These are phyloP conservation scores for Apis florea DNA, from an alignment of 1,140 invertebrate species.

Conservation along the genomic window DNA sequence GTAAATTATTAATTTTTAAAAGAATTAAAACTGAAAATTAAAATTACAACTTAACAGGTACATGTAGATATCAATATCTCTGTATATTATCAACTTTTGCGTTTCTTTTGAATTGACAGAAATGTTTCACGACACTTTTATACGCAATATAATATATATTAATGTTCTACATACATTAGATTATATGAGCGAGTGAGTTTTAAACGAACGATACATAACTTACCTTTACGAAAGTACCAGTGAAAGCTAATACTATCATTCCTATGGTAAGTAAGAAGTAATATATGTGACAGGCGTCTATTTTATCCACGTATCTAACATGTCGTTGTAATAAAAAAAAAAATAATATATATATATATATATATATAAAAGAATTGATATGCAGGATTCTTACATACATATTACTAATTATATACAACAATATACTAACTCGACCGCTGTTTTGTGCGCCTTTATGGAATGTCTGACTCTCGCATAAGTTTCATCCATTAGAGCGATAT, in stretches of 20 bases:
- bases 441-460: slow-evolving; percentile 8
- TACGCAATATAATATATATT: too few species aligned
- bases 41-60: too few species aligned
- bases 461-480: neutral
- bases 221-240: neutral
- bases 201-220: too few species aligned
- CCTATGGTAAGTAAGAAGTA: neutral
- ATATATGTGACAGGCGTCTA: neutral
- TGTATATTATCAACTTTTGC: too few species aligned
- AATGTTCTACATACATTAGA: neutral
- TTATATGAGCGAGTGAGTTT: neutral
- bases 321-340: neutral
- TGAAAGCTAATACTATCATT: neutral
- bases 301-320: neutral
- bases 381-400: neutral
- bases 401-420: neutral
- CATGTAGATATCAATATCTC: too few species aligned
- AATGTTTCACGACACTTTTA: too few species aligned
- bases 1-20: too few species aligned
- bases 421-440: slow-evolving; percentile 6
- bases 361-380: too few species aligned
- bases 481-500: neutral
- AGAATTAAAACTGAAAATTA: too few species aligned
- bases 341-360: neutral
- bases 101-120: too few species aligned